Base-by-base conservation (phyloP, 2,888 invertebrate species). In the Morinoia aosen region DNA sequence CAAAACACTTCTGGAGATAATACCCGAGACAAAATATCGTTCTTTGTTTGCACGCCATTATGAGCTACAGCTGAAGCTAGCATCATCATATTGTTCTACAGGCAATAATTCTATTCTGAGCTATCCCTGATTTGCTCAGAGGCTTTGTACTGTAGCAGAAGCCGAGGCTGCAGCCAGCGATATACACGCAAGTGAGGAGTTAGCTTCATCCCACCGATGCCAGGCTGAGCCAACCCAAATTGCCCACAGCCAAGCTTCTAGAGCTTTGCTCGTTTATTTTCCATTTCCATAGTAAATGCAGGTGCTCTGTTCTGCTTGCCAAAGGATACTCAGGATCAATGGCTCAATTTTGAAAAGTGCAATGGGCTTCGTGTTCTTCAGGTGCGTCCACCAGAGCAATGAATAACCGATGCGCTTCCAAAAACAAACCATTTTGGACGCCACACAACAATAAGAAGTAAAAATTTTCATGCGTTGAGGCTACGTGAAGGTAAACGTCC, bases 221-320 rank as follows among this genome's bases (percentile, higher is more conserved):
- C 25, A 33, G 76, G 25, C 33, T 76, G 76, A 76, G 76, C 76
- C 76, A 76, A 19, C 76, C 25, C 25, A 76, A 76, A 76, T 76
- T 76, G 76, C 76, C 76, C 76, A 33, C 76, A 76, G 76, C 76
- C 76, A 76, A 33, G 76, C 76, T 76, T 76, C 76, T 33, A 10
- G 25, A 76, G 76, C 76, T 76, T 76, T 76, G 25, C 76, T 25
- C 76, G 76, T 76, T 76, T 76, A 76, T 76, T 76, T 76, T 76
- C 76, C 76, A 76, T 76, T 76, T 76, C 76, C 76, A 76, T 76
- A 76, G 76, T 33, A 76, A 76, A 76, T 76, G 76, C 76, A 76
- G 76, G 76, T 33, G 16, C 76, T 33, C 76, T 76, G 76, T 76
- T 76, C 76, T 76, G 76, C 76, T 61, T 76, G 76, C 76, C 8